Percentiles rank a stretch among this genome's conserved stretches.
Conservation (phyloP, 2,888 invertebrate genomes). For the Metallyticus violacea region DNA sequence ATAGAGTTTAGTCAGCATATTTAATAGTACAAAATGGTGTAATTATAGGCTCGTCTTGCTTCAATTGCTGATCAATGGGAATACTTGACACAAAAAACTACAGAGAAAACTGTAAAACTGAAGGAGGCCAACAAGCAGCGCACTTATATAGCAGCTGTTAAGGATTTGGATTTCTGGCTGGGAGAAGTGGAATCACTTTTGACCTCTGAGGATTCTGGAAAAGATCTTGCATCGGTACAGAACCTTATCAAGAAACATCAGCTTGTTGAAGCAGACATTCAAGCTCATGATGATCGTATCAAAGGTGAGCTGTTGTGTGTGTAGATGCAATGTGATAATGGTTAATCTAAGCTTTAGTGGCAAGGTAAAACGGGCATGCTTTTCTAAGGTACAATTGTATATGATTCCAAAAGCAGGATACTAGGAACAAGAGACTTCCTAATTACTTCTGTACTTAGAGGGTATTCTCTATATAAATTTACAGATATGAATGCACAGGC, state of each 20-base stretch:
- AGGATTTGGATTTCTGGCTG: constrained; percentile 99
- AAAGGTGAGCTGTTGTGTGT: constrained; percentile 61
- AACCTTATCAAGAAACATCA: constrained; percentile 98
- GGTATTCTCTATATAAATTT: constrained; percentile 36
- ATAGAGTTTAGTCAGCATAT: too few species aligned
- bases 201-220: constrained; percentile 95
- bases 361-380: background rate
- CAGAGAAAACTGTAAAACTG: constrained; percentile 95
- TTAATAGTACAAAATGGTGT: too few species aligned
- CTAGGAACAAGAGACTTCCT: too few species aligned
- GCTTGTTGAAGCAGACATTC: constrained; percentile 95
- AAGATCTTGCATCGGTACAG: constrained; percentile 96
- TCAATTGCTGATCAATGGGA: constrained; percentile 98
- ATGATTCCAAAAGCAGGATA: too few species aligned
- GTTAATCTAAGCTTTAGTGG: background rate
- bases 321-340: background rate
- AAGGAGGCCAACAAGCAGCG: constrained; percentile 99
- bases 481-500: constrained; percentile 92
- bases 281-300: constrained; percentile 93
- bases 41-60: constrained; percentile 63
- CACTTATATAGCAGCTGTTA: constrained; percentile 98
- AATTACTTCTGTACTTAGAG: background rate
- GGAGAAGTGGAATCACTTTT: constrained; percentile 96
- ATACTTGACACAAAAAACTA: constrained; percentile 94
- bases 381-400: background rate